Evolutionary conservation across 1,140 invertebrate genomes (phyloP), one percentile per base, ranked within the genome.

Genomic region (Hydropsyche tenuis): DNA sequence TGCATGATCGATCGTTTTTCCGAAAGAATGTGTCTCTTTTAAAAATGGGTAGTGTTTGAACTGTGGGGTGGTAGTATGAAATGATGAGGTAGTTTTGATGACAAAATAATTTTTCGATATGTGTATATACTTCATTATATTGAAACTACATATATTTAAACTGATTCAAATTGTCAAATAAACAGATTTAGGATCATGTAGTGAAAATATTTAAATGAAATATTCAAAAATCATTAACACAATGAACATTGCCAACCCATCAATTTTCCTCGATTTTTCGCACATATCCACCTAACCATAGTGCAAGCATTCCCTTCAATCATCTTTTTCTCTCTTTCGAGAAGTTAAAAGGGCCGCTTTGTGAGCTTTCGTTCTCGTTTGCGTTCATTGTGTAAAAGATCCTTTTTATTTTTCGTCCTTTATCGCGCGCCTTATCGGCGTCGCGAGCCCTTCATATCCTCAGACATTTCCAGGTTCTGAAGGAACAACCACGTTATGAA

Each of bases 341-440:
- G 14, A 48, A 16, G 12, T 20, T 60, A 25, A 60, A 60, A 60
- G 23, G 23, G 56, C 18, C 23, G 20, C 56, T 60, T 60, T 60
- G 56, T 60, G 56, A 60, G 56, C 22, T 60, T 60, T 60, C 56
- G 22, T 25, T 60, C 56, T 18, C 51, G 51, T 56, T 56, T 23
- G 11, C 23, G 56, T 23, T 60, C 56, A 27, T 60, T 60, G 56
- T 60, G 23, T 9, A 37, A n/a, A 4, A 23, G 9, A n/a, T n/a
- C 56, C 56, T 53, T 53, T 53, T 53, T 53, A 53, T 53, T 53
- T 53, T 53, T 20, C 16, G 2, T 9, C 48, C 48, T 20, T 20
- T 3, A 18, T 56, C 18, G 6, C 51, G 11, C 51, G 7, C 51
- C 1, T 23, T 60, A 60, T 23, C 18, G 45, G 12, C 45, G 45